Evolutionary conservation across 2,888 invertebrate species (phyloP).

Genomic region (Rotaria socialis): DNA sequence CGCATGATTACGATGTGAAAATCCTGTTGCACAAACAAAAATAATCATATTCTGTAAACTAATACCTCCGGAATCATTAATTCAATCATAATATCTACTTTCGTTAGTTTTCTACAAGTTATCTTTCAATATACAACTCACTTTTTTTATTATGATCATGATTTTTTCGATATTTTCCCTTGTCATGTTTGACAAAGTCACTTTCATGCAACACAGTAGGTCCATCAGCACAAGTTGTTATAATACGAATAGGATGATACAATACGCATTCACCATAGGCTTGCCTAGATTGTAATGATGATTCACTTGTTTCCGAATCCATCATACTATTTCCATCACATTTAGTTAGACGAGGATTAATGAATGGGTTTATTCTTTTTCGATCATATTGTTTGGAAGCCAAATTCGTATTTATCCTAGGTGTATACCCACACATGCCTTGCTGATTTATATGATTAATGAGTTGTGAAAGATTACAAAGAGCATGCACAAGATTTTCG

Average conservation of each 20-base stretch:
- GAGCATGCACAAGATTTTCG: neutral
- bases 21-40: neutral
- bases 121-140: neutral
- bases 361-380: neutral
- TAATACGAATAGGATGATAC: slow-evolving; percentile 15
- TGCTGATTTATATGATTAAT: neutral
- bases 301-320: neutral
- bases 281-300: neutral
- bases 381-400: neutral
- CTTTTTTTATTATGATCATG: neutral
- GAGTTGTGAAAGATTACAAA: neutral
- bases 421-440: neutral
- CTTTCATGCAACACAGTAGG: neutral
- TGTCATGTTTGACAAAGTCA: neutral
- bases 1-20: neutral
- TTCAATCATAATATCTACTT: neutral
- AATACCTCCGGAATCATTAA: neutral
- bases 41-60: no score
- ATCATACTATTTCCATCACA: neutral
- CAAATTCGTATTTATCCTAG: neutral
- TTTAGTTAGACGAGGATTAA: neutral
- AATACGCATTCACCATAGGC: neutral
- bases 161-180: neutral
- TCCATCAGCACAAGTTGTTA: neutral
- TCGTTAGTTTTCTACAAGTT: neutral